phyloP scores from a whole-genome alignment of 2,888 invertebrate species.

The Gerris lacustris region DNA sequence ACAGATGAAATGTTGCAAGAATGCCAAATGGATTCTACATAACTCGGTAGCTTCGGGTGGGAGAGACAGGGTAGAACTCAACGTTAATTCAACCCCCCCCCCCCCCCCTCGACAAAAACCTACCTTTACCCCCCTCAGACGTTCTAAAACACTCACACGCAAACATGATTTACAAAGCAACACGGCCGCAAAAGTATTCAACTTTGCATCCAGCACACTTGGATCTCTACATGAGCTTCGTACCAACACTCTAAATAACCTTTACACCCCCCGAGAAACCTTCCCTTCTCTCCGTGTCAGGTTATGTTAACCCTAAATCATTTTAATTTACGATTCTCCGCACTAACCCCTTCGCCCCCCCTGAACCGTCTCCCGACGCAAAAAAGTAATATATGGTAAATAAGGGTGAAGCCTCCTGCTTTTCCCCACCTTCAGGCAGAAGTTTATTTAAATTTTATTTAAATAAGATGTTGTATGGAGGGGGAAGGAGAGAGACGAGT shows the following conservation, averaged over 20 bases:
- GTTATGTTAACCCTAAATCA: conserved; percentile 3
- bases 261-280: not conserved
- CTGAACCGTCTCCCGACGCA: not conserved
- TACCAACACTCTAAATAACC: not conserved
- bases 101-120: no score
- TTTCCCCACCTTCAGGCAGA: not conserved
- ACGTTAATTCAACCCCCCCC: not conserved
- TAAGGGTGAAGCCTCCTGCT: not conserved
- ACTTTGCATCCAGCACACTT: not conserved
- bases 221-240: not conserved
- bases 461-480: not conserved
- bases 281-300: not conserved
- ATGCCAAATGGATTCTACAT: no score
- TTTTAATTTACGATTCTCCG: not conserved
- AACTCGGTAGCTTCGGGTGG: no score
- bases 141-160: no score
- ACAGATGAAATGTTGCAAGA: no score
- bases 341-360: no score
- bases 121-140: no score
- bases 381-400: conserved; percentile 5
- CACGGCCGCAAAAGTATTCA: not conserved
- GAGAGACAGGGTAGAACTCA: not conserved
- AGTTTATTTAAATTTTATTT: conserved; percentile 1
- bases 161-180: no score
- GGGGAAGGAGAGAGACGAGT: not conserved